phyloP scores from a whole-genome alignment of 2,797 vertebrate species.

The Bradypodion ventrale region DNA sequence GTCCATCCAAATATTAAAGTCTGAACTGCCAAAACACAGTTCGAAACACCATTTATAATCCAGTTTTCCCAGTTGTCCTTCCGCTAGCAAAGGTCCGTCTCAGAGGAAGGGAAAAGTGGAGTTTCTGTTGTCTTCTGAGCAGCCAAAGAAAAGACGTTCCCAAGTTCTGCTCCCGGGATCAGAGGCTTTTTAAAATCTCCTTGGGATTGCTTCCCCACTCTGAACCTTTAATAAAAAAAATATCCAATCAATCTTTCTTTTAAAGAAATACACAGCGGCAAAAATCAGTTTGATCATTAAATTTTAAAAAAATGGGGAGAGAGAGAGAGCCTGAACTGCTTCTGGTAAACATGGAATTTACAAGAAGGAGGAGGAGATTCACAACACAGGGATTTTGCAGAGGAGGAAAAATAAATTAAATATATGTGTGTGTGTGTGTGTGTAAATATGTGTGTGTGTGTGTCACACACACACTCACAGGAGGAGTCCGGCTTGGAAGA shows the following conservation, averaged over 20 bases:
- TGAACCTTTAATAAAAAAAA: slow-evolving; percentile 48
- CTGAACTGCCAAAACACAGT: slow-evolving; percentile 49
- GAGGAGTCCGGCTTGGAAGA: too few relatives aligned
- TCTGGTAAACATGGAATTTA: slow-evolving; percentile 5
- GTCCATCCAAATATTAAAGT: slow-evolving; percentile 48
- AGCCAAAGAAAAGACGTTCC: background rate
- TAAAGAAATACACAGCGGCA: slow-evolving; percentile 41
- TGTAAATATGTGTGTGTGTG: too few relatives aligned
- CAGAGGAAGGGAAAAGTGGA: too few relatives aligned
- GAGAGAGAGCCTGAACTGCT: background rate
- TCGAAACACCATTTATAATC: slow-evolving; percentile 55
- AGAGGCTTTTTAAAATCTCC: slow-evolving; percentile 24
- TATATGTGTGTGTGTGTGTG: too few relatives aligned
- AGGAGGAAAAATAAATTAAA: too few relatives aligned
- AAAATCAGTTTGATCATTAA: slow-evolving; percentile 46
- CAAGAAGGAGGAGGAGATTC: slow-evolving; percentile 20
- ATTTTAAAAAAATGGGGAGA: too few relatives aligned
- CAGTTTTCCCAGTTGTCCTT: slow-evolving; percentile 66
- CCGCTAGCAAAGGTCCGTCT: slow-evolving; percentile 35
- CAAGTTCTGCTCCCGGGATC: slow-evolving; percentile 38
- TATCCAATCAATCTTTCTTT: slow-evolving; percentile 40
- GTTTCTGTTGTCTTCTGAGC: too few relatives aligned
- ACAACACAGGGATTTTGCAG: too few relatives aligned
- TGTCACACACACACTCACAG: too few relatives aligned
- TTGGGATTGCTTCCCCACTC: background rate